A percentile compares a stretch with the other conserved stretches of the same genome.
phyloP scores from a whole-genome alignment of 2,797 vertebrate genomes.

The Myotis myotis region DNA sequence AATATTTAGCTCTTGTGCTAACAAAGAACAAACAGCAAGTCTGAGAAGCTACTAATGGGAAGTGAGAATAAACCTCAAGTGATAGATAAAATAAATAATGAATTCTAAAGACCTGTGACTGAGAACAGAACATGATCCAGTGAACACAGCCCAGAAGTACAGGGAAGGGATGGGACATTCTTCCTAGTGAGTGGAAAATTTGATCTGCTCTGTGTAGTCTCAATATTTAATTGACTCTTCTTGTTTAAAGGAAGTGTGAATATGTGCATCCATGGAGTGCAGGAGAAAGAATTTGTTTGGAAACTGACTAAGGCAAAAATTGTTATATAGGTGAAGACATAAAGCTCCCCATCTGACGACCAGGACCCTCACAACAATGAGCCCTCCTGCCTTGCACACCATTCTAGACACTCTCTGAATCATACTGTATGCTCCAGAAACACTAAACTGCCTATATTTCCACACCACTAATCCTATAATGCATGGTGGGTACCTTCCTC shows the following conservation, averaged over 20 bases:
- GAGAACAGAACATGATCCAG: background rate
- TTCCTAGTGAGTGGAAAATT: background rate
- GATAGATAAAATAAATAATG: slow-evolving; percentile 69
- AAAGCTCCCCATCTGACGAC: background rate
- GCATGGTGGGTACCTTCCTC: fast-evolving
- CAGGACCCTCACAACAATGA: background rate
- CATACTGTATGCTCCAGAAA: background rate
- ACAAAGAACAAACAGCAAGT: slow-evolving; percentile 62
- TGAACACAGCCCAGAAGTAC: background rate
- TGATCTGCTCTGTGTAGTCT: background rate
- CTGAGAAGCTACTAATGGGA: slow-evolving; percentile 56
- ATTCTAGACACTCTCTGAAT: background rate
- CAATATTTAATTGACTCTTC: background rate
- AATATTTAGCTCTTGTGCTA: slow-evolving; percentile 69
- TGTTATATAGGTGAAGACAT: no score
- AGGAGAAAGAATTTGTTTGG: background rate
- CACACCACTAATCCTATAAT: background rate
- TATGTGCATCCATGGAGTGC: background rate
- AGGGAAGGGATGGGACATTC: background rate
- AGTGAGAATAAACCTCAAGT: slow-evolving; percentile 45
- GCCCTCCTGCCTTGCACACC: no score
- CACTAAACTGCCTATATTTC: background rate
- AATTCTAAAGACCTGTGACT: background rate
- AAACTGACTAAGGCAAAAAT: background rate
- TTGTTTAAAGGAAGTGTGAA: background rate